Percentiles rank a stretch among this genome's conserved stretches.
phyloP scores from a whole-genome alignment of 2,888 invertebrate species.

The Himalopsyche tibetana region DNA sequence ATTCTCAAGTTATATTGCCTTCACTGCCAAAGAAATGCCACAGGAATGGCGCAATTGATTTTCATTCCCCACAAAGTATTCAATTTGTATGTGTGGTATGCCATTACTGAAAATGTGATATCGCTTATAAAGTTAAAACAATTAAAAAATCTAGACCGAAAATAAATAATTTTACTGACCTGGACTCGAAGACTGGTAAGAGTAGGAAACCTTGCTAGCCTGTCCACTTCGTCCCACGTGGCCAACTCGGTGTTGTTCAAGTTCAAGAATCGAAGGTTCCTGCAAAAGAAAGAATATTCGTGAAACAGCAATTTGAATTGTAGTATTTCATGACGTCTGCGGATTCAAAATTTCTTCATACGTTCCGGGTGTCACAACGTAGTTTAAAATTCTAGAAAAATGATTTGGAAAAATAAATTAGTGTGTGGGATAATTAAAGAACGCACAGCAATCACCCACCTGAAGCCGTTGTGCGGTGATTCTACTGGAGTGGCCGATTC shows the following conservation, averaged over 20 bases:
- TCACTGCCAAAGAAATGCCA: too few relatives aligned
- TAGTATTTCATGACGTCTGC: neutral
- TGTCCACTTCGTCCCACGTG: conserved; percentile 94
- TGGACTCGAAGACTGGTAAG: conserved; percentile 90
- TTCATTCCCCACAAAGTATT: too few relatives aligned
- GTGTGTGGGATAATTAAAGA: neutral
- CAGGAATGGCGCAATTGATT: too few relatives aligned
- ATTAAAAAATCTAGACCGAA: neutral
- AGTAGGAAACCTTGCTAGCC: conserved; percentile 88
- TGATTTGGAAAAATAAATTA: neutral
- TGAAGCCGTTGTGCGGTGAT: conserved; percentile 80
- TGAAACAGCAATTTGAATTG: neutral
- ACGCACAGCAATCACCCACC: conserved; percentile 70
- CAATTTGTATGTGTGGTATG: too few relatives aligned
- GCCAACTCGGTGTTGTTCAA: conserved; percentile 89
- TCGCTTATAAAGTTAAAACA: too few relatives aligned
- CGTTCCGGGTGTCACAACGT: too few relatives aligned
- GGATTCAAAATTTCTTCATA: too few relatives aligned
- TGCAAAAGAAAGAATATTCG: conserved; percentile 71
- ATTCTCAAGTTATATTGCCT: too few relatives aligned
- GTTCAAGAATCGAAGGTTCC: conserved; percentile 86
- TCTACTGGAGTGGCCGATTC: conserved; percentile 73
- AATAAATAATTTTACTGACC: conserved; percentile 71
- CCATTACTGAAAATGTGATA: too few relatives aligned
- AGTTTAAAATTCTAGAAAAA: too few relatives aligned